Conservation (phyloP, 2,113 vertebrate genomes). For the Tupaia tana region DNA sequence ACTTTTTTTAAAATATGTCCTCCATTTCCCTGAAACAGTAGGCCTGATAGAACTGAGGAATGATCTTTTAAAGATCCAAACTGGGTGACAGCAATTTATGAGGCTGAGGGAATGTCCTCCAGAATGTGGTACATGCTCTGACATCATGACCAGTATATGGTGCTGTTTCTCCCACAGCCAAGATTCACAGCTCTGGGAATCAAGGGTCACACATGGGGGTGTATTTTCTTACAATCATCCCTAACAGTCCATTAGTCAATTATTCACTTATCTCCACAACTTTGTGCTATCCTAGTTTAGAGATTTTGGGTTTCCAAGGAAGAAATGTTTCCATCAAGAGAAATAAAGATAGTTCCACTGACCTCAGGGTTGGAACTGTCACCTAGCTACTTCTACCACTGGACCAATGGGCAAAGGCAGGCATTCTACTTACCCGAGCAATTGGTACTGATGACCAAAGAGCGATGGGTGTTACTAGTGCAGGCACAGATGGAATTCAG, state of each 20-base stretch:
- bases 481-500: not conserved
- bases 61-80: not conserved
- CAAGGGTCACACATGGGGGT: not conserved
- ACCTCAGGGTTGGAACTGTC: not conserved
- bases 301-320: not conserved
- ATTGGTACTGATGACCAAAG: not conserved
- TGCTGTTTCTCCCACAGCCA: not conserved
- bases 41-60: not conserved
- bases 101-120: not conserved
- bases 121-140: too few species aligned
- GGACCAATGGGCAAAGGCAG: not conserved
- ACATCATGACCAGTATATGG: too few species aligned
- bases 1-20: not conserved
- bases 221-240: not conserved
- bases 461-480: not conserved
- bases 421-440: rapidly evolving
- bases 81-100: not conserved
- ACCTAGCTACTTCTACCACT: not conserved
- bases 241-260: too few species aligned
- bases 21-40: not conserved
- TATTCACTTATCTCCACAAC: not conserved
- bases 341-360: not conserved
- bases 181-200: not conserved
- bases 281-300: not conserved
- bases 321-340: not conserved